These are phyloP conservation scores for Mactromeris polynyma DNA, from an alignment of 2,888 invertebrate genomes.

Conservation along the genomic window DNA sequence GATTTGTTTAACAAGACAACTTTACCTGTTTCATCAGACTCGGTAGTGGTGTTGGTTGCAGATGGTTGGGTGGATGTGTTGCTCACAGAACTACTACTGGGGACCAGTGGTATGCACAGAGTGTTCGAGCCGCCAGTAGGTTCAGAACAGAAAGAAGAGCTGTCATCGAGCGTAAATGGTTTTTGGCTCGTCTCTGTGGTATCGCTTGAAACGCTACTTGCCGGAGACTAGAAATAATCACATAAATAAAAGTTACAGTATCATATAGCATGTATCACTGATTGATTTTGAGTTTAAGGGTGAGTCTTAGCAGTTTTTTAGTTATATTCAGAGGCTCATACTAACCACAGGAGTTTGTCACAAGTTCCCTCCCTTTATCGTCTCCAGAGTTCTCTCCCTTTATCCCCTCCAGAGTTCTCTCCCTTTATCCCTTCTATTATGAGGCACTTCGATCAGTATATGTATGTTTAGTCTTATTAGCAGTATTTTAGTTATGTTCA, in stretches of 20 bases:
- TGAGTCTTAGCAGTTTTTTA: too few species aligned
- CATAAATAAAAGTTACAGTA: neutral
- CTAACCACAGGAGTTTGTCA: too few species aligned
- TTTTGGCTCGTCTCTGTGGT: conserved; percentile 1
- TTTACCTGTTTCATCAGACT: neutral
- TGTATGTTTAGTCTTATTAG: too few species aligned
- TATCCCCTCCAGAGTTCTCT: too few species aligned
- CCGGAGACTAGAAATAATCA: conserved; percentile 51
- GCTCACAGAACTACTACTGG: neutral
- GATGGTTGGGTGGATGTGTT: neutral
- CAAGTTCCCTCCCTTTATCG: too few species aligned
- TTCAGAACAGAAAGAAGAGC: neutral
- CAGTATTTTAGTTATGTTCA: too few species aligned
- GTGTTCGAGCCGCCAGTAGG: neutral
- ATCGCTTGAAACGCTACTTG: conserved; percentile 48
- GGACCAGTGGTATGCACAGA: neutral
- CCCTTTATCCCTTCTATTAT: too few species aligned
- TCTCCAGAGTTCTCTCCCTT: too few species aligned
- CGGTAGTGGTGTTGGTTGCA: neutral
- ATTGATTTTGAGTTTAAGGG: too few species aligned
- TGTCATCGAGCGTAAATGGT: neutral
- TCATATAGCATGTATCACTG: neutral
- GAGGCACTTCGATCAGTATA: too few species aligned
- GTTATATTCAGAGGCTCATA: too few species aligned
- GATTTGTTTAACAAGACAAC: neutral